Conservation (phyloP, 2,797 vertebrate genomes). For the Petrocephalus schoutedeni region DNA sequence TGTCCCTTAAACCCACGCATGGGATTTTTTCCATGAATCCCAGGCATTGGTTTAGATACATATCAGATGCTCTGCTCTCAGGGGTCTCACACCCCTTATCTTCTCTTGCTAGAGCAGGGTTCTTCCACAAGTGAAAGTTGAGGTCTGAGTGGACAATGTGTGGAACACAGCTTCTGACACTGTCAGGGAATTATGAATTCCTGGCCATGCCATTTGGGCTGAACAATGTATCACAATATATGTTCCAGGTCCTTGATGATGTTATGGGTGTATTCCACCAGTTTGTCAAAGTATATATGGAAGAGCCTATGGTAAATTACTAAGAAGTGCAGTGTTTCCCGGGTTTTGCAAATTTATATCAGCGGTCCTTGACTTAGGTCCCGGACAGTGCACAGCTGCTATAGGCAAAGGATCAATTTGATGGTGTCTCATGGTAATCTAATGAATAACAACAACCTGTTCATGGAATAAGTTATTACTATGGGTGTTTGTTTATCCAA, state of each 20-base stretch:
- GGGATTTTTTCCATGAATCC: neutral
- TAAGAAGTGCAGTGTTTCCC: neutral
- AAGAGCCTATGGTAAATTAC: neutral
- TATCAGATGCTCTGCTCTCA: neutral
- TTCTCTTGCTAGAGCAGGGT: neutral
- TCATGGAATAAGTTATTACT: neutral
- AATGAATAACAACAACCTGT: no score
- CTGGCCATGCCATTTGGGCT: neutral
- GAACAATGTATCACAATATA: neutral
- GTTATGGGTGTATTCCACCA: neutral
- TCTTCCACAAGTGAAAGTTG: neutral
- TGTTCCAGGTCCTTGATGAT: neutral
- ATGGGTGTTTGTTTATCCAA: neutral
- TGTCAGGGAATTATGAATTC: neutral
- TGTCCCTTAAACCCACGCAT: neutral
- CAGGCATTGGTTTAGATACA: neutral
- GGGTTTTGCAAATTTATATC: neutral
- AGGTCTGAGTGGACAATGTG: neutral
- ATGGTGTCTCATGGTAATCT: no score
- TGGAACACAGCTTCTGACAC: neutral
- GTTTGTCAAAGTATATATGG: neutral
- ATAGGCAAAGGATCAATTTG: neutral
- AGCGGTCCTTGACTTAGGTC: neutral
- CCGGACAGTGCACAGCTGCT: neutral
- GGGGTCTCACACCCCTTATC: neutral